Conservation (phyloP, 1,140 invertebrate genomes). For the Lepidostoma basale region DNA sequence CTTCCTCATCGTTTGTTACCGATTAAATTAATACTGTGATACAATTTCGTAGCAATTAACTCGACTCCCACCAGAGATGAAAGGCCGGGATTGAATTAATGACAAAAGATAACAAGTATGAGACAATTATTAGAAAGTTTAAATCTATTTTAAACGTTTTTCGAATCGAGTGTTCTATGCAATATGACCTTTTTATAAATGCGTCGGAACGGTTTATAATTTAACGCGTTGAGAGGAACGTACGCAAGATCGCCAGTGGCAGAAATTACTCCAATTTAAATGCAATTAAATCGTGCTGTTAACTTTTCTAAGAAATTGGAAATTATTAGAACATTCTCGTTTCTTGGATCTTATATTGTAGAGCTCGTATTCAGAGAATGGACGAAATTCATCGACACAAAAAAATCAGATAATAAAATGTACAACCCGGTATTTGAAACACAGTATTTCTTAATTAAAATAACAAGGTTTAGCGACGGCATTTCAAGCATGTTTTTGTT, state of each 20-base stretch:
- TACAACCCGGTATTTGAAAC: too few relatives aligned
- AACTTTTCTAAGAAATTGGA: conserved; percentile 13
- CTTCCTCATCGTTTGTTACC: neutral
- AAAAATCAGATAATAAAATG: too few relatives aligned
- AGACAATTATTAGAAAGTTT: neutral
- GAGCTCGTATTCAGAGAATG: too few relatives aligned
- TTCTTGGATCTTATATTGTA: too few relatives aligned
- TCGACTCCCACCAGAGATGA: conserved; percentile 22
- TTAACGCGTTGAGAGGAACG: neutral
- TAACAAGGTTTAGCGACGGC: too few relatives aligned
- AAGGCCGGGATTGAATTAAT: neutral
- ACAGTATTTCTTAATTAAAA: too few relatives aligned
- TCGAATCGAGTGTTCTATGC: neutral
- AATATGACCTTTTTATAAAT: neutral
- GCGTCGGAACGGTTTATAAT: neutral
- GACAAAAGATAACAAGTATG: neutral
- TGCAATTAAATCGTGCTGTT: neutral
- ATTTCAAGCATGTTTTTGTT: too few relatives aligned
- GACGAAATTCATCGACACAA: too few relatives aligned
- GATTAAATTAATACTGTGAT: conserved; percentile 6
- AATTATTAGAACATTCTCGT: too few relatives aligned
- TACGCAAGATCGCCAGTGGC: neutral
- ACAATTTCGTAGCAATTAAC: conserved; percentile 24
- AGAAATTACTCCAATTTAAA: conserved; percentile 11
- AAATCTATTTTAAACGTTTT: neutral